phyloP scores from a whole-genome alignment of 2,113 vertebrate genomes.

The Lipophrys pholis region DNA sequence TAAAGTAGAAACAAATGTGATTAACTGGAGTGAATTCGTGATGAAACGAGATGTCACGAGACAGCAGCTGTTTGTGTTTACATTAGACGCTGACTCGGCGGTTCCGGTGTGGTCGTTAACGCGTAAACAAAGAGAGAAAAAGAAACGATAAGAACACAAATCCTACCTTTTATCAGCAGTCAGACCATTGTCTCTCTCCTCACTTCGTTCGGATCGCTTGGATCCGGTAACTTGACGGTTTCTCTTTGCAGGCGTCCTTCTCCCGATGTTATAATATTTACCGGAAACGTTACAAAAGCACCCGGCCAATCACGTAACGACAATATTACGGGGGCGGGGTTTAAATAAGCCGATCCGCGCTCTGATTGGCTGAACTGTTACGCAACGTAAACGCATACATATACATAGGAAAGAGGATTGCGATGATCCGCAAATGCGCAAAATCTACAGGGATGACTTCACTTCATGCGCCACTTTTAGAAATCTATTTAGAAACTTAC shows the following conservation, averaged over 20 bases:
- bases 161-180: constrained; percentile 81
- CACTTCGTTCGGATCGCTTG: background rate
- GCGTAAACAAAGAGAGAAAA: no score
- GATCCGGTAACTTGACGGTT: background rate
- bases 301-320: background rate
- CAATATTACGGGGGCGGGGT: constrained; percentile 18
- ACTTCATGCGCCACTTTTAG: background rate
- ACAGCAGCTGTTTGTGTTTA: no score
- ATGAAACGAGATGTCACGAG: no score
- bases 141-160: background rate
- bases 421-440: background rate
- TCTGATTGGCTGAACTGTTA: constrained; percentile 52
- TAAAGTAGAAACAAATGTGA: no score
- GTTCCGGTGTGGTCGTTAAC: no score
- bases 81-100: no score
- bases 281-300: constrained; percentile 1
- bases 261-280: background rate
- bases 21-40: no score
- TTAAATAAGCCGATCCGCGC: accelerated
- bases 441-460: background rate
- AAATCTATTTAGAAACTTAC: no score
- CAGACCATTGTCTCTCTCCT: constrained; percentile 71
- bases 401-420: background rate
- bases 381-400: background rate
- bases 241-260: no score